A percentile compares a stretch with the other conserved stretches of the same genome.
phyloP scores from a whole-genome alignment of 2,888 invertebrate species.

The Ectobius pallidus region DNA sequence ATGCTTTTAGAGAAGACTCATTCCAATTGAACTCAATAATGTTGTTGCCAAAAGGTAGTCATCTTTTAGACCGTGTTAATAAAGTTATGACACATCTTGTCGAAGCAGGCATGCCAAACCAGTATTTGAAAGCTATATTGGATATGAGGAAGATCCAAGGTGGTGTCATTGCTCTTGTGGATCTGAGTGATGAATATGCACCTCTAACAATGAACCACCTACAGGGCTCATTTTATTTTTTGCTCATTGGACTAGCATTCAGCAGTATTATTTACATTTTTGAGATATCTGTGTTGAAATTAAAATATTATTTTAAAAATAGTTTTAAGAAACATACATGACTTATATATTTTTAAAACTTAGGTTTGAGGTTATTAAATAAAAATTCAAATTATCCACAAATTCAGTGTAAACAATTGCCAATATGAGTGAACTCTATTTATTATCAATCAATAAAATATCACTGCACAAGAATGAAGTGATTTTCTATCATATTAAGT shows the following conservation, averaged over 20 bases:
- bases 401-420: too few relatives aligned
- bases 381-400: too few relatives aligned
- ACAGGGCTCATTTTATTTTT: constrained; percentile 12
- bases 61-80: background rate
- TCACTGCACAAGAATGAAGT: too few relatives aligned
- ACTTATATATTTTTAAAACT: too few relatives aligned
- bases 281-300: too few relatives aligned
- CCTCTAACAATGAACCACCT: background rate
- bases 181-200: background rate
- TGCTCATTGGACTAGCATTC: background rate
- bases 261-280: background rate
- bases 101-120: constrained; percentile 18
- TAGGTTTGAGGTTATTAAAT: too few relatives aligned
- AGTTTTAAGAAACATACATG: too few relatives aligned
- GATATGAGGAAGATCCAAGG: background rate
- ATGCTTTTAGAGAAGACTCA: constrained; percentile 10
- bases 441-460: too few relatives aligned
- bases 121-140: constrained; percentile 10
- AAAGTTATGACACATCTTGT: background rate
- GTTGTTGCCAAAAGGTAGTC: constrained; percentile 1
- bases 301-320: too few relatives aligned
- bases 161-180: constrained; percentile 1
- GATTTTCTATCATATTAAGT: too few relatives aligned
- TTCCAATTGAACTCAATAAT: constrained; percentile 18
- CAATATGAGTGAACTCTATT: too few relatives aligned